A percentile compares a stretch with the other conserved stretches of the same genome.
Conservation (phyloP, 1,140 invertebrate species). For the Microvelia longipes region DNA sequence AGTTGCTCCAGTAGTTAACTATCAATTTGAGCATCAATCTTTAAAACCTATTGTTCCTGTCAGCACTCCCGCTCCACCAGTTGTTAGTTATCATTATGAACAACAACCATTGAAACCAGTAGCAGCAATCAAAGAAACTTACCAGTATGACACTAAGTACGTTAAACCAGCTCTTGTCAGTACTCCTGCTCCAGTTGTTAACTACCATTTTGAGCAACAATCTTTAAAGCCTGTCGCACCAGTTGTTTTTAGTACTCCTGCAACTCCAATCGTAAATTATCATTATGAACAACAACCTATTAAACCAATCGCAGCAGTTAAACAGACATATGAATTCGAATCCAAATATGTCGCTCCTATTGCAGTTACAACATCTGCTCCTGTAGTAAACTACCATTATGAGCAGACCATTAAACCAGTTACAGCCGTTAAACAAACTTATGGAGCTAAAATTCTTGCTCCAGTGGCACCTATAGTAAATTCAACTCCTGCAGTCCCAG, state of each 20-base stretch:
- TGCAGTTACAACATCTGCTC: constrained; percentile 21
- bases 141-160: too few species aligned
- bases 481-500: constrained; percentile 1
- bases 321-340: background rate
- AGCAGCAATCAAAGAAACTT: background rate
- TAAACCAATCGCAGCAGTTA: too few species aligned
- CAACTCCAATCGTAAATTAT: constrained; percentile 10
- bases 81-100: constrained; percentile 9
- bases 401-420: background rate
- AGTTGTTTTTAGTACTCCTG: constrained; percentile 6
- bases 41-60: background rate
- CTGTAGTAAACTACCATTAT: constrained; percentile 13
- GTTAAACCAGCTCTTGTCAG: background rate
- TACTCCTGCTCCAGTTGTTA: too few species aligned
- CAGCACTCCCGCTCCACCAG: constrained; percentile 9
- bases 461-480: background rate
- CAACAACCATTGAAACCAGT: background rate
- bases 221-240: background rate
- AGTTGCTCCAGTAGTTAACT: background rate
- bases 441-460: background rate
- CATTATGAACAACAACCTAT: constrained; percentile 1
- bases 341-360: background rate
- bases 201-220: too few species aligned
- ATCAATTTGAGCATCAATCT: background rate
- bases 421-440: background rate